These are phyloP conservation scores for Selenia dentaria DNA, from an alignment of 2,888 invertebrate genomes.

Conservation along the genomic window DNA sequence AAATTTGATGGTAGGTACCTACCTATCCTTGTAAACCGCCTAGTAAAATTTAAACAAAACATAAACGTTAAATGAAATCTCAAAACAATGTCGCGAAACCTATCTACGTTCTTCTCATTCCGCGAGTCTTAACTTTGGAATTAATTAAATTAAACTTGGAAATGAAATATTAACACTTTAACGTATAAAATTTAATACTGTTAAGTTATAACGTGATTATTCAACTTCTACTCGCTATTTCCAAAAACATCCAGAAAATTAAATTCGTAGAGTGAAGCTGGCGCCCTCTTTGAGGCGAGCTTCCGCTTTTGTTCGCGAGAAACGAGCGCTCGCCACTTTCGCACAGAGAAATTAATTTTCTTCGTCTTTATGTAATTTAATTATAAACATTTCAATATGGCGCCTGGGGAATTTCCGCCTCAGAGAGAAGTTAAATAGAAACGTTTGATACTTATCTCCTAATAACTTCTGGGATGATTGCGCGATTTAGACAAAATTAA, in stretches of 20 bases:
- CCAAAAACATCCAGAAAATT: slow-evolving; percentile 82
- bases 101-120: slow-evolving; percentile 44
- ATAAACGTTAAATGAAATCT: slow-evolving; percentile 36
- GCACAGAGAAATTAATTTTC: slow-evolving; percentile 84
- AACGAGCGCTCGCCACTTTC: slow-evolving; percentile 71
- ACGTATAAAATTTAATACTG: slow-evolving; percentile 83
- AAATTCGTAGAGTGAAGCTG: slow-evolving; percentile 71
- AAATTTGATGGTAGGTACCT: too few species aligned
- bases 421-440: slow-evolving; percentile 82
- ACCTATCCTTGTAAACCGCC: too few species aligned
- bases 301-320: slow-evolving; percentile 68
- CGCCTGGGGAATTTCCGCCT: slow-evolving; percentile 81
- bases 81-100: slow-evolving; percentile 52
- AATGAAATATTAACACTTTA: slow-evolving; percentile 85
- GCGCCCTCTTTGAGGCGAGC: slow-evolving; percentile 70
- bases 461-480: slow-evolving; percentile 81
- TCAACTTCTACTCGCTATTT: slow-evolving; percentile 77
- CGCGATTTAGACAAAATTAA: slow-evolving; percentile 73
- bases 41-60: slow-evolving; percentile 2
- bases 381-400: slow-evolving; percentile 85
- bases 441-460: slow-evolving; percentile 84
- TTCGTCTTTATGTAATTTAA: slow-evolving; percentile 85
- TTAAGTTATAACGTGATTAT: slow-evolving; percentile 84
- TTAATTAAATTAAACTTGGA: slow-evolving; percentile 85
- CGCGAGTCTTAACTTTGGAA: slow-evolving; percentile 71